Conservation (phyloP, 2,888 invertebrate genomes). For the Napeogenes sylphis region DNA sequence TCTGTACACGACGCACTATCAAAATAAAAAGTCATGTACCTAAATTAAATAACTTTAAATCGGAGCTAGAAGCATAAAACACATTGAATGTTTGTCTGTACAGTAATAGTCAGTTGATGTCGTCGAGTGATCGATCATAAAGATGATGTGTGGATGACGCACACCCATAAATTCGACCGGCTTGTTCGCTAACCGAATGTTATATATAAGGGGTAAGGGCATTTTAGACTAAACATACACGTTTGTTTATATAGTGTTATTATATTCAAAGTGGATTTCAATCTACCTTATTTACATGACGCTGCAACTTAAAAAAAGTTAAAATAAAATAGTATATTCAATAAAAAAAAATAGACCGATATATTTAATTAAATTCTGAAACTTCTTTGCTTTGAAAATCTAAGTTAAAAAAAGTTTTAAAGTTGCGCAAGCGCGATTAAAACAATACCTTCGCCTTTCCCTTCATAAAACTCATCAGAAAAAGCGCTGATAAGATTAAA, state of each 20-base stretch:
- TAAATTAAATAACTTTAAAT: constrained; percentile 20
- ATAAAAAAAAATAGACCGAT: constrained; percentile 19
- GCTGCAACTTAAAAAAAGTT: constrained; percentile 18
- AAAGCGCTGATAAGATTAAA: constrained; percentile 21
- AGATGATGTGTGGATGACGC: no score
- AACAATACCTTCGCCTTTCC: background rate
- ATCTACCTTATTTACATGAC: constrained; percentile 25
- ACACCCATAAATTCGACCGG: background rate
- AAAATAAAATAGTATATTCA: constrained; percentile 15
- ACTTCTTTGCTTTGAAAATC: background rate
- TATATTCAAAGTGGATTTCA: constrained; percentile 20
- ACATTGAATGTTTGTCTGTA: background rate
- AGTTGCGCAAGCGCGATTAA: constrained; percentile 2
- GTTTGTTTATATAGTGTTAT: constrained; percentile 19
- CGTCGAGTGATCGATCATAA: no score
- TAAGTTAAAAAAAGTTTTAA: no score
- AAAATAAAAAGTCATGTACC: constrained; percentile 12
- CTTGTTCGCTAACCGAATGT: background rate
- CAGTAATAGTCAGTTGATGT: background rate
- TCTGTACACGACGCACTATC: constrained; percentile 18
- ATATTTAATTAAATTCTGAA: constrained; percentile 14
- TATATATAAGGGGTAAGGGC: background rate
- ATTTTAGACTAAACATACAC: constrained; percentile 16
- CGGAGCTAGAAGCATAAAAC: constrained; percentile 1
- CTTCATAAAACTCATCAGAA: constrained; percentile 15